A percentile compares a stretch with the other conserved stretches of the same genome.
These are phyloP conservation scores for Drosophila nebulosa DNA, from an alignment of 1,140 invertebrate genomes.

Conservation along the genomic window DNA sequence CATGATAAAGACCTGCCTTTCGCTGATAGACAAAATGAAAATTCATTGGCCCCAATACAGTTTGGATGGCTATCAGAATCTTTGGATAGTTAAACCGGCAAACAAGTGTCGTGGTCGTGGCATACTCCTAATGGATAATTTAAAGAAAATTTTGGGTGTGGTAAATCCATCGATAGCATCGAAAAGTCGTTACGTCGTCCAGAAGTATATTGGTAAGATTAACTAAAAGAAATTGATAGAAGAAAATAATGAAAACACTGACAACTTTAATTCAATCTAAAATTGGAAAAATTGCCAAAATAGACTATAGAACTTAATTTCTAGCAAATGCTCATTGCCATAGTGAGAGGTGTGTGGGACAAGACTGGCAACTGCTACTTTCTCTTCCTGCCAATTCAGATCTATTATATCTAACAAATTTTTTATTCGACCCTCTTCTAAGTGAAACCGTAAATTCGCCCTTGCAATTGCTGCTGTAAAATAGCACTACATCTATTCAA, in stretches of 20 bases:
- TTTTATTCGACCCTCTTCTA: no score
- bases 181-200: conserved; percentile 93
- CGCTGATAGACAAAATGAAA: conserved; percentile 81
- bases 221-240: background rate
- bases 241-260: background rate
- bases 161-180: conserved; percentile 84
- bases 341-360: no score
- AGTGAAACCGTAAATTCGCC: no score
- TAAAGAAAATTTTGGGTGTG: conserved; percentile 91
- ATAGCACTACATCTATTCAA: background rate
- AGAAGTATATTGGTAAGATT: conserved; percentile 95
- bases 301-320: no score
- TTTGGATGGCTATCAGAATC: conserved; percentile 91
- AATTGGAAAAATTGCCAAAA: no score
- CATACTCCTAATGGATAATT: conserved; percentile 91
- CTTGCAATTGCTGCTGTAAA: background rate
- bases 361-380: background rate
- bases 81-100: conserved; percentile 98
- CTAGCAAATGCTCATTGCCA: no score
- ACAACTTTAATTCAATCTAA: no score
- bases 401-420: no score
- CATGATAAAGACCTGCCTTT: conserved; percentile 78
- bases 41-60: conserved; percentile 90
- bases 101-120: conserved; percentile 95
- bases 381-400: no score